phyloP scores from a whole-genome alignment of 2,888 invertebrate species.

The Automeris io region DNA sequence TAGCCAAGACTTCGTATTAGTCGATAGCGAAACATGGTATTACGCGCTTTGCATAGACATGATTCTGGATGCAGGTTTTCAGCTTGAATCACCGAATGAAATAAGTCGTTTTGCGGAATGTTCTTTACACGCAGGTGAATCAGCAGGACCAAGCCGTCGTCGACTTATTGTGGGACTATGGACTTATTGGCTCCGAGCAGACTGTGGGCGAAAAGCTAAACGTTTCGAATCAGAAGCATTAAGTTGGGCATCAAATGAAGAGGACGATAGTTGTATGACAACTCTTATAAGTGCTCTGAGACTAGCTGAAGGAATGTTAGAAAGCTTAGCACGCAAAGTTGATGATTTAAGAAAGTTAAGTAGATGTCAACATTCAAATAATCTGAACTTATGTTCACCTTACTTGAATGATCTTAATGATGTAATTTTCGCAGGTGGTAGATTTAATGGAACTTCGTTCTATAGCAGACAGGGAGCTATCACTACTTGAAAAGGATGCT shows the following conservation, averaged over 20 bases:
- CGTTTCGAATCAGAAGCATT: slow-evolving; percentile 59
- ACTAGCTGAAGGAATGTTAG: slow-evolving; percentile 64
- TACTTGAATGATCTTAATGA: too few relatives aligned
- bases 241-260: slow-evolving; percentile 36
- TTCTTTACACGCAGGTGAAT: slow-evolving; percentile 35
- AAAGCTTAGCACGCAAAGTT: slow-evolving; percentile 62
- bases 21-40: slow-evolving; percentile 68
- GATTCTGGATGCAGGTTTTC: slow-evolving; percentile 75
- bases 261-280: slow-evolving; percentile 44
- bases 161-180: slow-evolving; percentile 54
- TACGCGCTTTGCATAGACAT: slow-evolving; percentile 77
- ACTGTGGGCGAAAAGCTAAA: slow-evolving; percentile 48
- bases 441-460: slow-evolving; percentile 66
- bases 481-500: slow-evolving; percentile 46
- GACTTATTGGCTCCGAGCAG: slow-evolving; percentile 61
- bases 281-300: slow-evolving; percentile 50
- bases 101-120: slow-evolving; percentile 59
- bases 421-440: slow-evolving; percentile 42
- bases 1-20: slow-evolving; percentile 29
- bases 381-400: too few relatives aligned
- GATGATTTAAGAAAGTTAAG: slow-evolving; percentile 59
- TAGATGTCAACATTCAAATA: too few relatives aligned
- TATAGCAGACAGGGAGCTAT: slow-evolving; percentile 55
- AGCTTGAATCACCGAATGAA: slow-evolving; percentile 61
- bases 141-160: slow-evolving; percentile 38